Percentiles rank a stretch among this genome's conserved stretches.
Conservation (phyloP, 2,888 invertebrate genomes). For the Sphaerophoria rueppellii region DNA sequence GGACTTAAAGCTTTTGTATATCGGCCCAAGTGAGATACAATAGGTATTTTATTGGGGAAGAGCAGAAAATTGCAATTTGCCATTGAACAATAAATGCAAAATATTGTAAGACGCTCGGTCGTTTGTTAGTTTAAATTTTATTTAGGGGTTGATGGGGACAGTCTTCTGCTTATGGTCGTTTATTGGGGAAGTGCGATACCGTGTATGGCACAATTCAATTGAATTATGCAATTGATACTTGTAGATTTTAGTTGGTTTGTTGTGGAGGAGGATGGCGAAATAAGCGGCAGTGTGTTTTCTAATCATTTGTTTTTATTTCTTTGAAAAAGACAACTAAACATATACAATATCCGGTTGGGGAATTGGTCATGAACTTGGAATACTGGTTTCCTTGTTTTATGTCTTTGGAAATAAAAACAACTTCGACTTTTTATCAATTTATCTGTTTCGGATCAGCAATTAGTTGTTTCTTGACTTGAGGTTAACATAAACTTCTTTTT, state of each 20-base stretch:
- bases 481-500: no score
- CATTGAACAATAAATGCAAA: constrained; percentile 1
- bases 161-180: not conserved
- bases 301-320: not conserved
- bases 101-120: constrained; percentile 38
- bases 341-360: not conserved
- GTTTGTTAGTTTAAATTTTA: constrained; percentile 24
- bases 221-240: constrained; percentile 34
- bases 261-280: not conserved
- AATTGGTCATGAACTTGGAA: constrained; percentile 30
- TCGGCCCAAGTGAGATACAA: constrained; percentile 24
- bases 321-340: not conserved
- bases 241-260: not conserved
- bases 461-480: no score
- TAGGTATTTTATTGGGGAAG: constrained; percentile 1
- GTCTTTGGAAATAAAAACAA: not conserved
- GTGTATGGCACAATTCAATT: constrained; percentile 16
- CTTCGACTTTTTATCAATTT: not conserved
- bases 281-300: not conserved
- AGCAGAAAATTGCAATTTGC: constrained; percentile 21
- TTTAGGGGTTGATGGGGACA: constrained; percentile 41
- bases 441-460: not conserved
- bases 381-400: not conserved
- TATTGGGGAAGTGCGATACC: not conserved
- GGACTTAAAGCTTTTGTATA: constrained; percentile 4